These are phyloP conservation scores for Choristoneura fumiferana DNA, from an alignment of 1,140 invertebrate genomes.

Conservation along the genomic window DNA sequence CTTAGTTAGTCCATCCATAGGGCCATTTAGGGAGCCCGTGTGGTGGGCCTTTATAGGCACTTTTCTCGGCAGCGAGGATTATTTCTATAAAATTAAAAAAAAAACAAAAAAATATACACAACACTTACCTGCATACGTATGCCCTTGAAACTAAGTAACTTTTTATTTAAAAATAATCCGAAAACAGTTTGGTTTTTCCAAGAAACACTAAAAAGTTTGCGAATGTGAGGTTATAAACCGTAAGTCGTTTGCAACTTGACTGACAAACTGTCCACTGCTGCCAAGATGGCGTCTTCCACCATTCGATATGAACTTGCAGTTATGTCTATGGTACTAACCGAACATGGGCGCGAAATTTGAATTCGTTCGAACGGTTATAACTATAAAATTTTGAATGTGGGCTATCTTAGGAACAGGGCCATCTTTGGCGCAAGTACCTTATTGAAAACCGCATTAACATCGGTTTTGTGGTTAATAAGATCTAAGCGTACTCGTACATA, in stretches of 20 bases:
- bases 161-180: not conserved
- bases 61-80: not conserved
- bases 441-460: no score
- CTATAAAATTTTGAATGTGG: no score
- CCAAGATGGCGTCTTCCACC: not conserved
- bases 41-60: constrained; percentile 1
- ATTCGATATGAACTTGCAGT: no score
- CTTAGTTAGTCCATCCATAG: not conserved
- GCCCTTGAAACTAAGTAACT: not conserved
- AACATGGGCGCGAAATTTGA: not conserved
- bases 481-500: no score
- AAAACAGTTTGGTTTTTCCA: not conserved
- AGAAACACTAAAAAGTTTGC: not conserved
- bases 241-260: not conserved
- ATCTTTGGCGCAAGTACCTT: no score
- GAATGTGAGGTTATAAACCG: not conserved
- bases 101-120: constrained; percentile 1
- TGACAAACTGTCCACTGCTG: not conserved
- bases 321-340: not conserved
- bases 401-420: no score
- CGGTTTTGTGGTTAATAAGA: no score
- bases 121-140: not conserved
- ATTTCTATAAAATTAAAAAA: no score
- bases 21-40: not conserved
- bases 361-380: not conserved